These are phyloP conservation scores for Astatoreochromis straeleni DNA, from an alignment of 2,113 vertebrate species.

Conservation along the genomic window DNA sequence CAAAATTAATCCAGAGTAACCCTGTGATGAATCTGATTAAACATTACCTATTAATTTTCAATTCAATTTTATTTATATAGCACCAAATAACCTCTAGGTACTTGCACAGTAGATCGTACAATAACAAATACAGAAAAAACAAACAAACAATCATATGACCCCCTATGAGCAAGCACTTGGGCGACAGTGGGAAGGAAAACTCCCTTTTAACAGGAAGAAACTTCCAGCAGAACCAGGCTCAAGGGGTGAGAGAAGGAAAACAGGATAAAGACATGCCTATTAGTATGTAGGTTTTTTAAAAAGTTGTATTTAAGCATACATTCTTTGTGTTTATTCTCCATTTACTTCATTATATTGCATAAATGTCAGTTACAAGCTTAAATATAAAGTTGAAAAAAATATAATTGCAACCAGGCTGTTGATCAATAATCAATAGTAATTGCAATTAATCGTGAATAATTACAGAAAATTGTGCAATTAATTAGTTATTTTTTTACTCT, in stretches of 20 bases:
- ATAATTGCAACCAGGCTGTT: rapidly evolving
- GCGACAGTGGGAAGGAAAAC: not conserved
- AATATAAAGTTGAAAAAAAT: not conserved
- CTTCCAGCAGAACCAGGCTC: rapidly evolving
- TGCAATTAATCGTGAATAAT: rapidly evolving
- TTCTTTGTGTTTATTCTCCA: rapidly evolving
- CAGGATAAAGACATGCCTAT: not conserved
- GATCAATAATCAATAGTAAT: not conserved
- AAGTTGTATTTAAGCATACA: not conserved
- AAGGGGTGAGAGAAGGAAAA: not conserved
- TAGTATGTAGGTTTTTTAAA: not conserved
- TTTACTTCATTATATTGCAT: not conserved
- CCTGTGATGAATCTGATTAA: not conserved
- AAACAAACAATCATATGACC: too few species aligned
- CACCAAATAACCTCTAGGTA: not conserved
- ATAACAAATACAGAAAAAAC: not conserved
- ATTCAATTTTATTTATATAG: not conserved
- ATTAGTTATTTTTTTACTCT: rapidly evolving
- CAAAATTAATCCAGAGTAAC: not conserved
- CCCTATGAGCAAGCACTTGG: not conserved
- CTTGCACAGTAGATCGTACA: not conserved
- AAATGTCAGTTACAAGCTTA: not conserved
- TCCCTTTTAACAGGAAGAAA: not conserved
- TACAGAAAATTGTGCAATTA: not conserved
- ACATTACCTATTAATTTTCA: not conserved